Conservation (phyloP, 2,797 vertebrate genomes). For the Acrossocheilus fasciatus region DNA sequence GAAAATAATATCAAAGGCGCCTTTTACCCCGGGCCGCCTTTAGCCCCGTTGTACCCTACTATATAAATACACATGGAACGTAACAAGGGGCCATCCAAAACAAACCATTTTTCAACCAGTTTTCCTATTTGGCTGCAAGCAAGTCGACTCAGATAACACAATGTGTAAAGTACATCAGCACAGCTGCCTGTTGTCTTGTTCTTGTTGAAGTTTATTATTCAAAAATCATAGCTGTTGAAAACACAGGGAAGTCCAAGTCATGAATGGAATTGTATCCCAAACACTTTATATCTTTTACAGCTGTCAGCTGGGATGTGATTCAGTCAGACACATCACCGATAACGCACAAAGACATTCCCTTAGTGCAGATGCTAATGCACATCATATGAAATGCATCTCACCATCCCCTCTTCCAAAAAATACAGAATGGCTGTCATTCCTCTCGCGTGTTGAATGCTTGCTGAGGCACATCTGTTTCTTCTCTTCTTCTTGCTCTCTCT, state of each 20-base stretch:
- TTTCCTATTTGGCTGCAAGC: background rate
- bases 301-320: constrained; percentile 38
- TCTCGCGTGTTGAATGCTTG: constrained; percentile 7
- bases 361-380: constrained; percentile 36
- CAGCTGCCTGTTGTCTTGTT: constrained; percentile 35
- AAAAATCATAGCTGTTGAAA: constrained; percentile 45
- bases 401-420: constrained; percentile 26
- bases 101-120: background rate
- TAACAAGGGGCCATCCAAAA: background rate
- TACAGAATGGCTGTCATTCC: constrained; percentile 27
- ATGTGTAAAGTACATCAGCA: constrained; percentile 28
- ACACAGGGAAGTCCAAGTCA: constrained; percentile 20
- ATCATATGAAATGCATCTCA: constrained; percentile 38
- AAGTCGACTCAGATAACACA: constrained; percentile 13
- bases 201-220: constrained; percentile 19
- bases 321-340: constrained; percentile 29
- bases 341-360: constrained; percentile 32
- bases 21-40: too few species aligned
- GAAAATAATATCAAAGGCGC: too few species aligned
- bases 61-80: too few species aligned
- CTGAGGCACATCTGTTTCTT: constrained; percentile 38
- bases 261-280: constrained; percentile 16
- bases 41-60: too few species aligned
- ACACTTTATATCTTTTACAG: constrained; percentile 43
- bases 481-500: background rate